phyloP scores from a whole-genome alignment of 30 jellyfish, hydroid and myxozoan species.

The Nemopilema nomurai region DNA sequence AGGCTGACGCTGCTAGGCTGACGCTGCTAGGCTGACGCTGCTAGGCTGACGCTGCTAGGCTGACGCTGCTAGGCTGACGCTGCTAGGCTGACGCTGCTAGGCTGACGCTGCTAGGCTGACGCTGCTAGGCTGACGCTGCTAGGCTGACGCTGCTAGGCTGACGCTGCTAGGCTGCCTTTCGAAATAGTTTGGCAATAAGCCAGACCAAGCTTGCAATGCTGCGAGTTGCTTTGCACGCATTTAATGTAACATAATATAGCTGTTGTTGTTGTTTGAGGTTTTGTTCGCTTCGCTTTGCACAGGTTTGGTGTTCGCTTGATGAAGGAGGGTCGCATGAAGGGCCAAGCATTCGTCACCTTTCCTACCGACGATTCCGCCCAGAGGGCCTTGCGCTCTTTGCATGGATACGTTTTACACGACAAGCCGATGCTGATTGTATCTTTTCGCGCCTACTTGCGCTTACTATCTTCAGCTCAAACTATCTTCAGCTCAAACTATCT shows the following conservation, averaged over 20 bases:
- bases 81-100: too few species aligned
- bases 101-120: too few species aligned
- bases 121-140: too few species aligned
- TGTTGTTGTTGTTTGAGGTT: neutral
- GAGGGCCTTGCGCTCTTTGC: constrained; percentile 64
- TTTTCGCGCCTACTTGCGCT: neutral
- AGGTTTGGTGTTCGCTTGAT: constrained; percentile 79
- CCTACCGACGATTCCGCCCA: constrained; percentile 68
- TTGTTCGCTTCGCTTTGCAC: neutral
- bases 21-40: too few species aligned
- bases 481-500: neutral
- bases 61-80: too few species aligned
- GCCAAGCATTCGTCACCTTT: constrained; percentile 92
- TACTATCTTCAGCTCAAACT: neutral
- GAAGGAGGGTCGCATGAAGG: constrained; percentile 98
- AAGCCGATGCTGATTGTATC: constrained; percentile 89
- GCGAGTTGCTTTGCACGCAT: too few species aligned
- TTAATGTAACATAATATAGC: neutral
- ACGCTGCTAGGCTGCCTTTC: too few species aligned
- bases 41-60: too few species aligned
- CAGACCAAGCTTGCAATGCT: too few species aligned
- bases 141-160: too few species aligned
- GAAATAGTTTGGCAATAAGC: too few species aligned
- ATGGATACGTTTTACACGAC: constrained; percentile 83
- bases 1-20: too few species aligned